Base-by-base conservation (phyloP, 1,140 invertebrate genomes). In the Limonius californicus region DNA sequence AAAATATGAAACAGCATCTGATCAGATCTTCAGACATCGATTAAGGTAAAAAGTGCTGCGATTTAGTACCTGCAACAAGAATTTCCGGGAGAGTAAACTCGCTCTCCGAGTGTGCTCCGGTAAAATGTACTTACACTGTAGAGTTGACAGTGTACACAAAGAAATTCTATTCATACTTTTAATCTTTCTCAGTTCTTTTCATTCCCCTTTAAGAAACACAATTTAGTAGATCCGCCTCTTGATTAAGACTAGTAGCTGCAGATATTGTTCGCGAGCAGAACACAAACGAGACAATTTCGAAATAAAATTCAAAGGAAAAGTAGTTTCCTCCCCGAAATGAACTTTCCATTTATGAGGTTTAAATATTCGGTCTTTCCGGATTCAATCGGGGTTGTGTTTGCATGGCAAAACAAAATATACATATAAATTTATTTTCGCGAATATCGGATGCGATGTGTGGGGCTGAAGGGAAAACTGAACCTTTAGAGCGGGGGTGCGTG, bases 321-420 rank as follows among this genome's bases (percentile, higher is more conserved):
- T 32, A 32, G 27, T 32, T 32, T 32, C 27, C 27, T 32, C 11
- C 11, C 27, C 27, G 11, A 32, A 32, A 32, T 32, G 27, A 32
- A 32, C 27, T 32, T 32, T 32, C 27, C 27, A 32, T 32, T 32
- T 32, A 32, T 32, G 27, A 32, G 27, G 27, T 32, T 32, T 32
- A 32, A 32, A 32, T 45, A 45, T 45, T 45, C 43, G 43, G 16
- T 45, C 43, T 32, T 32, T 12, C 39, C 32, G 20, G 14, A 42
- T 64, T 64, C 62, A 60, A 64, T 64, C 62, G 58, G 19, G 45
- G 47, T 50, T 60, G 57, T 64, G 58, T 64, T 64, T 61, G 62
- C 57, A 64, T 64, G 62, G 50, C 27, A 61, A 61, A 64, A 64
- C 62, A 64, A 64, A 60, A 64, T 64, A 64, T 64, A 64, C 62